Conservation (phyloP, 2,113 vertebrate genomes). For the Crotalus helleri region DNA sequence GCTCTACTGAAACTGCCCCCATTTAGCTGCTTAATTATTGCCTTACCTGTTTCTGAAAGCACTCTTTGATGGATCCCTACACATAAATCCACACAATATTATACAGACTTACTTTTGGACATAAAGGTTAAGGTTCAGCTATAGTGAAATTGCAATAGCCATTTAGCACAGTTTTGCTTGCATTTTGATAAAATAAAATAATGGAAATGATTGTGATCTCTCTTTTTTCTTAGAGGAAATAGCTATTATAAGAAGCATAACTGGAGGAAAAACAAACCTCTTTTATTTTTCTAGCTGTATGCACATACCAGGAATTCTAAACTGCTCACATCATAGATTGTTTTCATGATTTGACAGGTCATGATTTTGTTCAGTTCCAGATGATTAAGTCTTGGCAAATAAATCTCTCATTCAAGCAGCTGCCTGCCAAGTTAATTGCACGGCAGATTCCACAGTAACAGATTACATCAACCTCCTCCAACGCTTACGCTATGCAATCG, state of each 20-base stretch:
- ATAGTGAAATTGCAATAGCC: not conserved
- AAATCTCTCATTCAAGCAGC: not conserved
- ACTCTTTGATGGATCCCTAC: not conserved
- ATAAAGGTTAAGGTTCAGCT: not conserved
- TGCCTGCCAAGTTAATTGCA: not conserved
- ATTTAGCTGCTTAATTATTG: not conserved
- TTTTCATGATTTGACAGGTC: not conserved
- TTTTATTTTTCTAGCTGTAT: not conserved
- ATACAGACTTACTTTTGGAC: not conserved
- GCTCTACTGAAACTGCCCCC: not conserved
- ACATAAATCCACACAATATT: not conserved
- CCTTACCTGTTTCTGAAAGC: not conserved
- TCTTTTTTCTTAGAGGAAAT: not conserved
- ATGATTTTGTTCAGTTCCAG: not conserved
- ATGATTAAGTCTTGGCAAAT: not conserved
- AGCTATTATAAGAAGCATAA: not conserved
- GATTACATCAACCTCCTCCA: not conserved
- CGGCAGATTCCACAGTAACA: not conserved
- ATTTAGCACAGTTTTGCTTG: not conserved
- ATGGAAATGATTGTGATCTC: not conserved
- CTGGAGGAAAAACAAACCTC: not conserved
- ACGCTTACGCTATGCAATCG: not conserved
- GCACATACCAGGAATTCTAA: not conserved
- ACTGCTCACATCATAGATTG: not conserved
- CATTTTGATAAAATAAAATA: not conserved